phyloP scores from a whole-genome alignment of 2,797 vertebrate genomes.

The Typhlichthys eigenmanni region DNA sequence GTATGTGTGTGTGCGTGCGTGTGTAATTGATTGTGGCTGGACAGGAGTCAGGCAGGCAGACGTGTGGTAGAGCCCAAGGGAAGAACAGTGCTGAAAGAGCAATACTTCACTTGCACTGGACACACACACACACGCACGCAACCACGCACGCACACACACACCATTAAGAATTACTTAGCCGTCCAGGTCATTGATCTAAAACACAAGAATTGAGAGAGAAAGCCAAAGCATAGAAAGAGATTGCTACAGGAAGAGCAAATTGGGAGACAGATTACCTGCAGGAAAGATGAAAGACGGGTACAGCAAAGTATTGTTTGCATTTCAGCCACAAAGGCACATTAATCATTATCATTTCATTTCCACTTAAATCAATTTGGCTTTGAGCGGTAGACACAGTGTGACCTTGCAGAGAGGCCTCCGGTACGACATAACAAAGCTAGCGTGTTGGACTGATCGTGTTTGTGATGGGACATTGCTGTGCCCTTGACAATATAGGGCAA shows the following conservation, averaged over 20 bases:
- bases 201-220: constrained; percentile 38
- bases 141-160: constrained; percentile 43
- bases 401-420: too few relatives aligned
- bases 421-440: too few relatives aligned
- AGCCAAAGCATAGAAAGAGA: constrained; percentile 10
- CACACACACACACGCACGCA: constrained; percentile 19
- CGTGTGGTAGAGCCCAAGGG: constrained; percentile 67
- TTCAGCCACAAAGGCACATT: too few relatives aligned
- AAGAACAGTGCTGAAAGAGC: constrained; percentile 72
- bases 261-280: constrained; percentile 25
- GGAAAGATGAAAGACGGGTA: constrained; percentile 16
- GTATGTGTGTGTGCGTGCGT: constrained; percentile 22
- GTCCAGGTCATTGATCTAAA: constrained; percentile 65
- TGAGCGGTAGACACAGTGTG: too few relatives aligned
- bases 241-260: constrained; percentile 29
- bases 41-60: constrained; percentile 74
- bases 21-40: constrained; percentile 78
- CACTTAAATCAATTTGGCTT: too few relatives aligned
- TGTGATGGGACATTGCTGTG: not conserved
- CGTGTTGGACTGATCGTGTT: too few relatives aligned
- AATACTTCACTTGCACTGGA: constrained; percentile 66
- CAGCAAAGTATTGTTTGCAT: not conserved
- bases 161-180: constrained; percentile 68
- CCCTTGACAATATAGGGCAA: not conserved
- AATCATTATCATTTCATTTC: too few relatives aligned